Evolutionary conservation across 2,113 vertebrate species (phyloP), one percentile per base, ranked within the genome.

Genomic region (Solea solea): DNA sequence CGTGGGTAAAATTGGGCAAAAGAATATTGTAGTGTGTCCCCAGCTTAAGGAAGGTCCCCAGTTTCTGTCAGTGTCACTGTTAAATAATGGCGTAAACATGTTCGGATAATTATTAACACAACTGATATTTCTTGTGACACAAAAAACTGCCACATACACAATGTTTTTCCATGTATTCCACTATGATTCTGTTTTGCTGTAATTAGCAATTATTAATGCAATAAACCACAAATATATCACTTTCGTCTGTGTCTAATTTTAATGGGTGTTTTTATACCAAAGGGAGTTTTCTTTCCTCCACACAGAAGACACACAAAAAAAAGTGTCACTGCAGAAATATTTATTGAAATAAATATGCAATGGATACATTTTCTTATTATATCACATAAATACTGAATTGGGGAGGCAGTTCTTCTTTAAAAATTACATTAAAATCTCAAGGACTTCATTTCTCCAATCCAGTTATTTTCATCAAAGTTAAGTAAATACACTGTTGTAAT

Each of bases 281-380:
- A 12, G 4, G 13, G 21, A 21, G 21, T 21, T 12, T 14, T 11
- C 56, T 27, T 4, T 34, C 13, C 13, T 34, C 10, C 4, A 5
- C 45, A 60, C 14, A 63, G 12, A 73, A 40, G 5, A 75, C 65
- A 70, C 78, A 64, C 34, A 41, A 41, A 61, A 61, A 9, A 75
- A 50, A 0, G 64, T 69, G 73, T 88, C 83, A 90, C 74, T 89
- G 89, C 85, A 90, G 88, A 90, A 86, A 81, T 92, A 92, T 92
- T 92, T 92, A 92, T 92, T 91, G 88, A 92, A 91, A 91, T 92
- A 92, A 91, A 91, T 91, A 91, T 90, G 83, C 86, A 85, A 87
- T 91, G 86, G 73, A 85, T 90, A 91, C 88, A 90, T 57, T 87
- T 90, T 84, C 60, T 77, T 86, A 76, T 79, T 79, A 88, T 88